A percentile compares a stretch with the other conserved stretches of the same genome.
These are phyloP conservation scores for Brachionus manjavacas DNA, from an alignment of 1,140 invertebrate species.

Conservation along the genomic window DNA sequence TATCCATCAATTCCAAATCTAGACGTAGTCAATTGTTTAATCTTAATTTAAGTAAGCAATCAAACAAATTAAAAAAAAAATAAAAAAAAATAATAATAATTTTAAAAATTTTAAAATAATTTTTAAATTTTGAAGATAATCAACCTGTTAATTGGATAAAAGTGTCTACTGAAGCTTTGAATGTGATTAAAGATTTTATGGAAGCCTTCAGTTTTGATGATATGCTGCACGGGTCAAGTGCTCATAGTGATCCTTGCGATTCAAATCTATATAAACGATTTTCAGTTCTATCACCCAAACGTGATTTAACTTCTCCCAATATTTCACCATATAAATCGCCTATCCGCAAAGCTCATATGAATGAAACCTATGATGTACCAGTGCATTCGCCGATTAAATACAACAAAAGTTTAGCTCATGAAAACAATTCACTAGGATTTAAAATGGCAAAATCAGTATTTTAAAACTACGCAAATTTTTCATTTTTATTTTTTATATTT, in stretches of 20 bases:
- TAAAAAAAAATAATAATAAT: too few relatives aligned
- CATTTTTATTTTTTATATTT: not conserved
- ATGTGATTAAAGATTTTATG: slow-evolving; percentile 31
- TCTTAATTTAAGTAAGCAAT: not conserved
- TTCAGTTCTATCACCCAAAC: not conserved
- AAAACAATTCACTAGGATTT: not conserved
- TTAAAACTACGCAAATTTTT: not conserved
- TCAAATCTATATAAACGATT: not conserved
- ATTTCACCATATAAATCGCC: not conserved
- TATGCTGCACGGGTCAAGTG: not conserved
- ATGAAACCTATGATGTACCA: not conserved
- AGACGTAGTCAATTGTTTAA: not conserved
- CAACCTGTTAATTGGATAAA: slow-evolving; percentile 36
- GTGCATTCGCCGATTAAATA: not conserved
- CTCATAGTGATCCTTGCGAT: not conserved
- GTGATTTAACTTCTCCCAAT: not conserved
- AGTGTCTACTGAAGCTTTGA: slow-evolving; percentile 31
- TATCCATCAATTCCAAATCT: not conserved
- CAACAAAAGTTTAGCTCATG: not conserved
- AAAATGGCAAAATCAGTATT: not conserved
- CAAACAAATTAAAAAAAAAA: not conserved
- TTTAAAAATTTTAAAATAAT: too few relatives aligned
- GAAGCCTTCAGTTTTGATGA: slow-evolving; percentile 6
- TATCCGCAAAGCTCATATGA: not conserved
- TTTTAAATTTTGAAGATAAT: not conserved